phyloP scores from a whole-genome alignment of 2,113 vertebrate genomes.

The Eurypyga helias region DNA sequence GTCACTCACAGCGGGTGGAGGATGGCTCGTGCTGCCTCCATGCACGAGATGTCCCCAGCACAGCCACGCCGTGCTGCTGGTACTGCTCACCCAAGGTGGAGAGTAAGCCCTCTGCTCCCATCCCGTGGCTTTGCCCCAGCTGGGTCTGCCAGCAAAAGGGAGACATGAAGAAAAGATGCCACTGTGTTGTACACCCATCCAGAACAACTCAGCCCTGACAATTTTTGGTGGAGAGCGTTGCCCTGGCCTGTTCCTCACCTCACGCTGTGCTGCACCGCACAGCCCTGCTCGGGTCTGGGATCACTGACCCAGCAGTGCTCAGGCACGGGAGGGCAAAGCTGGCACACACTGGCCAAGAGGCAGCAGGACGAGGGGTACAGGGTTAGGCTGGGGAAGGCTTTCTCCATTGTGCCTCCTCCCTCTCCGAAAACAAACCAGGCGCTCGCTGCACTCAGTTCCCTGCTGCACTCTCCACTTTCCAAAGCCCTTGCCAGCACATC shows the following conservation, averaged over 20 bases:
- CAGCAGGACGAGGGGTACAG: background rate
- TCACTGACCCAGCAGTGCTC: background rate
- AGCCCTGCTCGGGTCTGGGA: background rate
- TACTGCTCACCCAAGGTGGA: background rate
- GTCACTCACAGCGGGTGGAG: rapidly evolving
- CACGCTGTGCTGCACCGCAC: rapidly evolving
- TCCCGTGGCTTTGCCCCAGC: background rate
- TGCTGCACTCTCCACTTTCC: background rate
- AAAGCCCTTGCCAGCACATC: conserved; percentile 1
- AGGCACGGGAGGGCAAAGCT: background rate
- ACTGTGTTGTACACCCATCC: rapidly evolving
- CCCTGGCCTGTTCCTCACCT: background rate
- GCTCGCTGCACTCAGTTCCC: background rate
- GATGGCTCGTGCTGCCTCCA: background rate
- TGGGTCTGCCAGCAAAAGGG: background rate
- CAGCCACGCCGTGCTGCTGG: rapidly evolving
- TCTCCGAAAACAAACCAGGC: background rate
- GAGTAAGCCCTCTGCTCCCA: background rate
- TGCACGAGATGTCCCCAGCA: background rate
- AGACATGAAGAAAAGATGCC: background rate
- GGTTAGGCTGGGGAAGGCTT: background rate
- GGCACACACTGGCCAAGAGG: background rate
- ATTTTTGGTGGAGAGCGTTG: background rate
- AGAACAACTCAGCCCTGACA: background rate
- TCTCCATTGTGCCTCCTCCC: background rate